Percentiles rank a stretch among this genome's conserved stretches.
These are phyloP conservation scores for Beroe forskalii DNA, from an alignment of 37 sponge, comb jelly and placozoan genomes.

Conservation along the genomic window DNA sequence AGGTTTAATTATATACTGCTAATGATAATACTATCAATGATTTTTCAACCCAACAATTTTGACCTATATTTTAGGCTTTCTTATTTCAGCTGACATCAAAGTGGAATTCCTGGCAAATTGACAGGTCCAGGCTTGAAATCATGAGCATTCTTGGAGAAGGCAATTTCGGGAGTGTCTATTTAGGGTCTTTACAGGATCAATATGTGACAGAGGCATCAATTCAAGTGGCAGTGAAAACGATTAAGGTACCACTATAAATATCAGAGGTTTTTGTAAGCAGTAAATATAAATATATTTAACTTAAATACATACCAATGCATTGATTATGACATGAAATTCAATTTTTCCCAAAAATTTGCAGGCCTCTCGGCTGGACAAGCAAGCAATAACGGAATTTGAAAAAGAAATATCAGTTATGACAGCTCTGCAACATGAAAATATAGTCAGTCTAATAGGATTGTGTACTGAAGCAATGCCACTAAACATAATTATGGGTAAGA, in stretches of 20 bases:
- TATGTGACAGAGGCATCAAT: not conserved
- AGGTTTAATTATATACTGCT: too few species aligned
- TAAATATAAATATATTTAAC: too few species aligned
- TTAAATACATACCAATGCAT: too few species aligned
- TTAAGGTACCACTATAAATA: constrained; percentile 52
- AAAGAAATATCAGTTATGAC: constrained; percentile 44
- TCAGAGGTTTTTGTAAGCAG: too few species aligned
- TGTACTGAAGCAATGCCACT: constrained; percentile 53
- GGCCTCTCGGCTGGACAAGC: constrained; percentile 21
- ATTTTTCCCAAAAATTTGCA: too few species aligned
- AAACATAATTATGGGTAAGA: constrained; percentile 47
- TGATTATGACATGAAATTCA: too few species aligned
- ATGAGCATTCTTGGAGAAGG: constrained; percentile 21
- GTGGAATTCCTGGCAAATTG: not conserved
- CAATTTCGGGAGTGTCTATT: constrained; percentile 51
- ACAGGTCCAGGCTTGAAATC: not conserved
- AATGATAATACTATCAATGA: too few species aligned
- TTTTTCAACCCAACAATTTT: too few species aligned
- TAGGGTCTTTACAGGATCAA: not conserved
- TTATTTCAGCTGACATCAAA: not conserved
- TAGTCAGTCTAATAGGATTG: constrained; percentile 46
- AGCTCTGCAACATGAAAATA: constrained; percentile 12
- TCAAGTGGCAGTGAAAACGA: constrained; percentile 48
- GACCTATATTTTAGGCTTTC: too few species aligned
- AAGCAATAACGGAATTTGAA: constrained; percentile 51